phyloP scores from a whole-genome alignment of 2,113 vertebrate genomes.

The Proteles cristata region DNA sequence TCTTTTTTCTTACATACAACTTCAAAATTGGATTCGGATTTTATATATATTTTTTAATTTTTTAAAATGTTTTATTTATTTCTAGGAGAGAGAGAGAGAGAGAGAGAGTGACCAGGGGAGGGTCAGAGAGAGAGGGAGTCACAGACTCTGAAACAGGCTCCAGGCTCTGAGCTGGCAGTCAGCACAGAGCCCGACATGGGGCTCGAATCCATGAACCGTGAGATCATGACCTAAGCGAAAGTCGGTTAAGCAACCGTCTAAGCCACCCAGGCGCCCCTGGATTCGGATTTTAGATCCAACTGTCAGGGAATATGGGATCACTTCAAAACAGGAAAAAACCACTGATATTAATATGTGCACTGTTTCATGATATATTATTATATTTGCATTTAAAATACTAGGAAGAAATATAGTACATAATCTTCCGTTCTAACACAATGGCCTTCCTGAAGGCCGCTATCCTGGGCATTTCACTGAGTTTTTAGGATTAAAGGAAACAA shows the following conservation, averaged over 20 bases:
- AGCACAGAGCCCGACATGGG: too few species aligned
- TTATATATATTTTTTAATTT: too few species aligned
- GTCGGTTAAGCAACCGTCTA: too few species aligned
- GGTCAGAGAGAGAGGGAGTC: too few species aligned
- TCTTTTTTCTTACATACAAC: neutral
- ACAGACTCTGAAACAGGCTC: too few species aligned
- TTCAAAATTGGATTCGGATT: constrained; percentile 30
- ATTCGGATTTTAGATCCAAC: neutral
- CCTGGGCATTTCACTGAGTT: constrained; percentile 83
- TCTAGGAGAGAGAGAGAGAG: too few species aligned
- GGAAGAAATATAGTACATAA: constrained; percentile 79
- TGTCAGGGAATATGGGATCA: neutral
- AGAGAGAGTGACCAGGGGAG: too few species aligned
- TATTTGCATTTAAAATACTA: constrained; percentile 79
- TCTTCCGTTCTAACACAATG: constrained; percentile 81
- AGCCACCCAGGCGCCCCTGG: too few species aligned
- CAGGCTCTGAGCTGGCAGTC: too few species aligned
- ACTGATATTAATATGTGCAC: constrained; percentile 59
- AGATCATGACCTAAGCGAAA: too few species aligned
- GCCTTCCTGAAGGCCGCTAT: constrained; percentile 82
- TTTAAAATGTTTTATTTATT: too few species aligned
- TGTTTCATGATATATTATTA: constrained; percentile 74
- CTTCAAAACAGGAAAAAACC: constrained; percentile 74
- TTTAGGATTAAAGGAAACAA: constrained; percentile 86
- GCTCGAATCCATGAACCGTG: too few species aligned